Conservation (phyloP, 2,113 vertebrate genomes). For the Pyxicephalus adspersus region DNA sequence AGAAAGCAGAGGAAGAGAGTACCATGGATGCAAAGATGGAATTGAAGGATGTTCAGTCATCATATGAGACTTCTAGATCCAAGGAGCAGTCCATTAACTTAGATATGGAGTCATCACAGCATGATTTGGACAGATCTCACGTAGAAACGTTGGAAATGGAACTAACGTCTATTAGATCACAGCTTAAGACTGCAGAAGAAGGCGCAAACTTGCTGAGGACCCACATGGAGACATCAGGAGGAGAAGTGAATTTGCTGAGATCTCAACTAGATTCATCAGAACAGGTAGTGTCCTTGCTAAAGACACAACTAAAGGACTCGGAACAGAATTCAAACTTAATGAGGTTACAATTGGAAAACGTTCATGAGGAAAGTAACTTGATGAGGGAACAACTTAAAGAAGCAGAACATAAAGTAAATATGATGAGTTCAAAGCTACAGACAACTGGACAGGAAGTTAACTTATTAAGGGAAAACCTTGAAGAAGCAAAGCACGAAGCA, state of each 20-base stretch:
- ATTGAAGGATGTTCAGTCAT: background rate
- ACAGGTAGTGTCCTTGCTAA: conserved; percentile 60
- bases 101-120: background rate
- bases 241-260: background rate
- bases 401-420: background rate
- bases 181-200: background rate
- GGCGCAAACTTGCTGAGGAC: background rate
- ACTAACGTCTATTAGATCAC: background rate
- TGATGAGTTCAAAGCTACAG: background rate
- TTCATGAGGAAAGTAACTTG: background rate
- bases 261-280: background rate
- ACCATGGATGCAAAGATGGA: background rate
- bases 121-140: background rate
- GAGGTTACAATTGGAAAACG: background rate
- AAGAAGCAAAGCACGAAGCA: background rate
- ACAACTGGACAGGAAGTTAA: background rate
- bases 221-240: background rate
- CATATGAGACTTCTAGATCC: background rate
- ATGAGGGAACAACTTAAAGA: background rate
- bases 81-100: background rate
- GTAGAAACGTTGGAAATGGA: background rate
- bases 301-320: conserved; percentile 62
- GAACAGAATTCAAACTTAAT: conserved; percentile 36
- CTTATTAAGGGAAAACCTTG: background rate
- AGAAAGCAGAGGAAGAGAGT: background rate